Conservation (phyloP, 2,888 invertebrate genomes). For the Phengaris alcon region DNA sequence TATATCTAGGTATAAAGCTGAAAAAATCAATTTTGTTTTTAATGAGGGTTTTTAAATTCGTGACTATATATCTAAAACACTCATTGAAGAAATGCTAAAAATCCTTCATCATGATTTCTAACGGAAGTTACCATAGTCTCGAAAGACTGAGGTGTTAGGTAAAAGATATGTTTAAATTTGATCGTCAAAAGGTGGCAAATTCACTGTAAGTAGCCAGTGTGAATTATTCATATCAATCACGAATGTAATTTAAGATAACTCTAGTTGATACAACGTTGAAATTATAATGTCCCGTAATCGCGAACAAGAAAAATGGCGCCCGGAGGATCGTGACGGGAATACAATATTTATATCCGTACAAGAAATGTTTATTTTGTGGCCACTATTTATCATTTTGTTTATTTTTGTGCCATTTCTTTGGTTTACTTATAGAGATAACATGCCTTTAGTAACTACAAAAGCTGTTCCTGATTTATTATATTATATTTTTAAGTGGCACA, state of each 20-base stretch:
- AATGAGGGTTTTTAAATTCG: no score
- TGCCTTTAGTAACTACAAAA: neutral
- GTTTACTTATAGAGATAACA: neutral
- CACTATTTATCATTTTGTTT: slow-evolving; percentile 25
- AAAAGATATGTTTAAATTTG: neutral
- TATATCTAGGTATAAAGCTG: no score
- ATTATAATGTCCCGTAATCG: slow-evolving; percentile 28
- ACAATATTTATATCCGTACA: slow-evolving; percentile 24
- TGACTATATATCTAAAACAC: no score
- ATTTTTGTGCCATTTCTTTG: neutral
- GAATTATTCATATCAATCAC: slow-evolving; percentile 15
- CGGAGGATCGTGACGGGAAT: slow-evolving; percentile 23
- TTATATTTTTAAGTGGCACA: no score
- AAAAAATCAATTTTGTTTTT: no score
- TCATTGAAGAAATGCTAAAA: no score
- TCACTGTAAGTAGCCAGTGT: neutral
- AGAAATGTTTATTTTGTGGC: slow-evolving; percentile 19
- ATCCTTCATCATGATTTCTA: no score
- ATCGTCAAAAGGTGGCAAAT: neutral
- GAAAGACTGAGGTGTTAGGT: no score
- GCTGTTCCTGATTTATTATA: no score
- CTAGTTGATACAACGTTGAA: slow-evolving; percentile 28
- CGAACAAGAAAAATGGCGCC: slow-evolving; percentile 24
- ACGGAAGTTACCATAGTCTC: no score
- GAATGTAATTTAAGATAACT: slow-evolving; percentile 27